These are phyloP conservation scores for Phalangium opilio DNA, from an alignment of 2,888 invertebrate genomes.

Conservation along the genomic window DNA sequence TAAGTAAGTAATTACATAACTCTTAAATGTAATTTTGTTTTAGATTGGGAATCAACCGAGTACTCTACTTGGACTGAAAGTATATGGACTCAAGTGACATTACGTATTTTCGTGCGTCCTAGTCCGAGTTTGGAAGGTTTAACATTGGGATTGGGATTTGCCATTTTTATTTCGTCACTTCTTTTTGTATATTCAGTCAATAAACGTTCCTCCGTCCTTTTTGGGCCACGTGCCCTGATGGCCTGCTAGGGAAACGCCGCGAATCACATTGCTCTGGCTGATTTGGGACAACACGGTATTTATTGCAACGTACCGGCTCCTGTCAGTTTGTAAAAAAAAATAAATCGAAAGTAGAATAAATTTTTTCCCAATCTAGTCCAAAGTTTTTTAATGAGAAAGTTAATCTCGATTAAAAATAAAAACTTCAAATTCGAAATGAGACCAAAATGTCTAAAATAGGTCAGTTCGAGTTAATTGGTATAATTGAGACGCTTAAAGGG, in stretches of 20 bases:
- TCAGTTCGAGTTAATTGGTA: too few relatives aligned
- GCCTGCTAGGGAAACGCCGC: conserved; percentile 19
- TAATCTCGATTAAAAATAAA: too few relatives aligned
- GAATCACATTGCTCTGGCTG: conserved; percentile 19
- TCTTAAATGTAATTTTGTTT: conserved; percentile 3
- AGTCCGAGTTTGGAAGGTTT: conserved; percentile 12
- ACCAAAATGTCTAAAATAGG: too few relatives aligned
- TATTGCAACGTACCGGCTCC: not conserved
- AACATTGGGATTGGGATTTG: conserved; percentile 16
- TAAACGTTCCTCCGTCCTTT: conserved; percentile 16
- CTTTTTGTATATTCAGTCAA: conserved; percentile 16
- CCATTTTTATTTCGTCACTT: conserved; percentile 17
- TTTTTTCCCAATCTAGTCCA: too few relatives aligned
- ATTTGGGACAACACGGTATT: too few relatives aligned
- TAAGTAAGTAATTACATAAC: too few relatives aligned
- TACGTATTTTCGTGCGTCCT: conserved; percentile 55
- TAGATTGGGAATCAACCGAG: conserved; percentile 50
- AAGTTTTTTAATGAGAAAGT: too few relatives aligned
- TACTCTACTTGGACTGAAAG: conserved; percentile 85
- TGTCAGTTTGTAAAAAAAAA: not conserved
- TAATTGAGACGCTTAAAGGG: too few relatives aligned
- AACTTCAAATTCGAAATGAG: too few relatives aligned
- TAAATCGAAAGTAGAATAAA: too few relatives aligned
- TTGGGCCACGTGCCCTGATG: conserved; percentile 12
- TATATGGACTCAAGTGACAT: conserved; percentile 52